Conservation (phyloP, 2,797 vertebrate genomes). For the Mareca strepera region DNA sequence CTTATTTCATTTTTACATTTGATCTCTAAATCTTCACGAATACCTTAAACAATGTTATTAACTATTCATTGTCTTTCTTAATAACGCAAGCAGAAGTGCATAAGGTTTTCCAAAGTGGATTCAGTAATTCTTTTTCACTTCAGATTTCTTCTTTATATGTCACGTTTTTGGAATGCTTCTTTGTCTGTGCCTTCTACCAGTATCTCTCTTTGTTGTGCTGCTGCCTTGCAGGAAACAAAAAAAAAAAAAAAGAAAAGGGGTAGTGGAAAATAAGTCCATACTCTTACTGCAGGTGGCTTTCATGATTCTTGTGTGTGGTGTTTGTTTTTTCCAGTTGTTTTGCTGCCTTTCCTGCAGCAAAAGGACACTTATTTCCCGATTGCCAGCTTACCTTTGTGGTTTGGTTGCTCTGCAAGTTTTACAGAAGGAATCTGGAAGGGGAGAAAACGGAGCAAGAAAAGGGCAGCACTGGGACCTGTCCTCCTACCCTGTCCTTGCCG, state of each 20-base stretch:
- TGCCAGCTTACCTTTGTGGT: not conserved
- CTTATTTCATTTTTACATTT: constrained; percentile 20
- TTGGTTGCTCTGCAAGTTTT: not conserved
- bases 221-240: not conserved
- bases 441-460: not conserved
- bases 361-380: not conserved
- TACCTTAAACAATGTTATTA: not conserved
- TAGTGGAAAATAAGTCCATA: not conserved
- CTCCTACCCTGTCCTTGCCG: not conserved
- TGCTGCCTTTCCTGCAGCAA: not conserved
- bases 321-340: not conserved
- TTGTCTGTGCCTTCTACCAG: not conserved
- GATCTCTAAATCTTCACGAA: not conserved
- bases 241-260: not conserved
- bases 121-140: not conserved
- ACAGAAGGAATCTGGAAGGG: not conserved
- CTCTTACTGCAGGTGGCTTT: not conserved
- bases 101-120: not conserved
- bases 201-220: not conserved
- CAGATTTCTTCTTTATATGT: not conserved
- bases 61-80: not conserved
- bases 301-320: not conserved
- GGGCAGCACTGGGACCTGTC: not conserved
- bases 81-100: not conserved
- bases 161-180: not conserved